Evolutionary conservation across 2,797 vertebrate species (phyloP).

Genomic region (Trachurus trachurus): DNA sequence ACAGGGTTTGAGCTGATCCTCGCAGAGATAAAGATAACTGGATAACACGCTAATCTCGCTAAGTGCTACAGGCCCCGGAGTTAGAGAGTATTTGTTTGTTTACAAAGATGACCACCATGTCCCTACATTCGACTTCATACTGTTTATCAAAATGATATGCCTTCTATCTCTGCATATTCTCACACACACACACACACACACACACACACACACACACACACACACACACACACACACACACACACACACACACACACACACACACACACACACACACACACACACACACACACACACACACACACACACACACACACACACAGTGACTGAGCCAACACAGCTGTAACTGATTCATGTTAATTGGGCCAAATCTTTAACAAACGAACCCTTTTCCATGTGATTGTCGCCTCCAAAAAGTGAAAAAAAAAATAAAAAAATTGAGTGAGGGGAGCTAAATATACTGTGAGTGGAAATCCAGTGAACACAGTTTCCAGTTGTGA

Average conservation of each 20-base stretch:
- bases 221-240: neutral
- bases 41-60: too few species aligned
- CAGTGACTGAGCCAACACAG: constrained; percentile 16
- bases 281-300: neutral
- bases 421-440: neutral
- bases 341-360: constrained; percentile 30
- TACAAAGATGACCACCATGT: neutral
- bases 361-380: constrained; percentile 1
- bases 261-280: neutral
- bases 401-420: neutral
- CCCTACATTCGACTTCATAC: neutral
- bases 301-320: neutral
- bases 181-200: neutral
- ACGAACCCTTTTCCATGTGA: constrained; percentile 8
- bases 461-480: neutral
- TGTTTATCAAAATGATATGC: neutral
- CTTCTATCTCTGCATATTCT: neutral
- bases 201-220: neutral
- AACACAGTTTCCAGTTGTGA: neutral
- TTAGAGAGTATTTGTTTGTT: neutral
- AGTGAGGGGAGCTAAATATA: neutral
- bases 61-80: too few species aligned
- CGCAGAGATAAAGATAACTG: too few species aligned
- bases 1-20: neutral
- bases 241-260: neutral